These are phyloP conservation scores for Trichomycterus rosablanca DNA, from an alignment of 2,113 vertebrate genomes.

Conservation along the genomic window DNA sequence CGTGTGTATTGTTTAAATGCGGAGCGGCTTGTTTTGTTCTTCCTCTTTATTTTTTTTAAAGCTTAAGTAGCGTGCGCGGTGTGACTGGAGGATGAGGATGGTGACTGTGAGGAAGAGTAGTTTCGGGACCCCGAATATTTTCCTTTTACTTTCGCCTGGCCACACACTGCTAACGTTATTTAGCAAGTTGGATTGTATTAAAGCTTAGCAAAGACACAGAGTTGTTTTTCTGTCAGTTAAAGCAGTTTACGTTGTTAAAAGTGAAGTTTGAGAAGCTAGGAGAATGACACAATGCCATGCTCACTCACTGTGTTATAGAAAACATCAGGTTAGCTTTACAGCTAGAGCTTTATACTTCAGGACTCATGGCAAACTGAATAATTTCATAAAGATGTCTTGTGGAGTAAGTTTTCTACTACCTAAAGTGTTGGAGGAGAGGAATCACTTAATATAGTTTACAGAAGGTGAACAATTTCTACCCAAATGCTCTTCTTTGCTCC, in stretches of 20 bases:
- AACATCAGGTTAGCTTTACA: neutral
- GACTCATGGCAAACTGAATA: too few relatives aligned
- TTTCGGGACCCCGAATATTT: conserved; percentile 41
- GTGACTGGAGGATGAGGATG: conserved; percentile 56
- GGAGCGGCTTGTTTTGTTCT: conserved; percentile 51
- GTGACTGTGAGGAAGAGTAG: conserved; percentile 58
- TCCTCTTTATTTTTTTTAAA: conserved; percentile 65
- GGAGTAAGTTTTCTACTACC: neutral
- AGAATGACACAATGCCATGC: conserved; percentile 11
- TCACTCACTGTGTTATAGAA: neutral
- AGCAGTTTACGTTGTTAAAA: conserved; percentile 40
- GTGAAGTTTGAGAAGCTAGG: conserved; percentile 51
- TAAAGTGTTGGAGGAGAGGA: too few relatives aligned
- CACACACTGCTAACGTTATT: conserved; percentile 18
- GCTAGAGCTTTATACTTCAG: too few relatives aligned
- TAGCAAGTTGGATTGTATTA: conserved; percentile 18
- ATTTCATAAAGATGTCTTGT: neutral
- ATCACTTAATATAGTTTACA: too few relatives aligned
- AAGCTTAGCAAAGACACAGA: conserved; percentile 9
- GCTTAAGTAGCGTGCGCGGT: conserved; percentile 51
- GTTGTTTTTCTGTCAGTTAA: conserved; percentile 19
- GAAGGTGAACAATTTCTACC: too few relatives aligned
- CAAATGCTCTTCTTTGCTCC: too few relatives aligned
- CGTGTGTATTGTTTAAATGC: conserved; percentile 36
- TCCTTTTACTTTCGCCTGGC: conserved; percentile 5